These are phyloP conservation scores for Atrina japonica DNA, from an alignment of 2,888 invertebrate species.

Conservation along the genomic window DNA sequence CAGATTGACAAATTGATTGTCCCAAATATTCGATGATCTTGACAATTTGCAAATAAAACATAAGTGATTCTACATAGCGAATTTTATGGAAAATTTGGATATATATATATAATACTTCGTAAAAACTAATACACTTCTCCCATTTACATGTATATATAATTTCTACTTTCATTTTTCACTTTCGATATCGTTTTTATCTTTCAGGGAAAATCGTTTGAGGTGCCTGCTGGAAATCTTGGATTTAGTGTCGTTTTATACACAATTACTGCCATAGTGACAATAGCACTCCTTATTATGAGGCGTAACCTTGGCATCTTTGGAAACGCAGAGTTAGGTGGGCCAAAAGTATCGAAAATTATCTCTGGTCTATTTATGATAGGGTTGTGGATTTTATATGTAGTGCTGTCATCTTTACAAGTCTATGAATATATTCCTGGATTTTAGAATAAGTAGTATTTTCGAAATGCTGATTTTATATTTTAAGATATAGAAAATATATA, in stretches of 20 bases:
- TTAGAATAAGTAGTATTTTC: too few relatives aligned
- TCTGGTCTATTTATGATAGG: conserved; percentile 80
- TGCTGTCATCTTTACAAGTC: conserved; percentile 77
- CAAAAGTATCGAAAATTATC: conserved; percentile 78
- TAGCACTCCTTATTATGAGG: conserved; percentile 81
- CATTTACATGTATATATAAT: too few relatives aligned
- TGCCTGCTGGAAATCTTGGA: conserved; percentile 74
- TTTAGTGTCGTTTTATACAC: conserved; percentile 84
- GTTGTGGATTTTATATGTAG: conserved; percentile 83
- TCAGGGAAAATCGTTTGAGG: conserved; percentile 77
- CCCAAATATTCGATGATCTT: too few relatives aligned
- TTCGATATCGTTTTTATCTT: conserved; percentile 40
- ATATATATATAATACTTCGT: too few relatives aligned
- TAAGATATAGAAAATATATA: too few relatives aligned
- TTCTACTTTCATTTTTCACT: too few relatives aligned
- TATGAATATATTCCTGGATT: conserved; percentile 60
- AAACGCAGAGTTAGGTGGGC: conserved; percentile 83
- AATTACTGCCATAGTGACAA: conserved; percentile 81
- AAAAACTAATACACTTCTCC: too few relatives aligned
- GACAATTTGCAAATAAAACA: too few relatives aligned
- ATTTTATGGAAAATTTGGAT: too few relatives aligned
- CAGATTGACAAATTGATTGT: too few relatives aligned
- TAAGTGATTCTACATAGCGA: too few relatives aligned
- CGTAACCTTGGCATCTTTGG: conserved; percentile 82
- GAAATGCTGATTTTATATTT: too few relatives aligned